Base-by-base conservation (phyloP, 2,888 invertebrate species). In the Phasia obesa region DNA sequence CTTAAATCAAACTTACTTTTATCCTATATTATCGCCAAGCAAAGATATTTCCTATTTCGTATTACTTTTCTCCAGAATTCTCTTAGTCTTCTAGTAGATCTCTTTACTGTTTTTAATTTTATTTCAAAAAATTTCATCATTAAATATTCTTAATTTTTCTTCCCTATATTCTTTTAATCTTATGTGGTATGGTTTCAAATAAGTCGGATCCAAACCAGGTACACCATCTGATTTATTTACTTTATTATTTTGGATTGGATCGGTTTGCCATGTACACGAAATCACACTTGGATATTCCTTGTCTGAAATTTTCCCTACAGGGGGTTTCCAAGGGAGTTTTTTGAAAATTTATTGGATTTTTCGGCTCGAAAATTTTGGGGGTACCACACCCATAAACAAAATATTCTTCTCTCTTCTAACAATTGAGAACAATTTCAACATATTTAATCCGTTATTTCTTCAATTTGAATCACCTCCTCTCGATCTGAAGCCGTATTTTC, bases 381-480 rank as follows among this genome's bases (percentile, higher is more conserved):
- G 27, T 27, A 27, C 27, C 27, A 27, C 27, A 27, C 27, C 27
- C 27, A 27, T 27, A 27, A n/a, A 27, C 27, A 6, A 27, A 27
- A 27, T 4, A 27, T 27, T 6, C 27, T 27, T 27, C 27, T 27
- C 27, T 27, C 27, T 27, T 6, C 27, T 27, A 27, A 27, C 27
- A 27, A 27, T 27, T 31, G 9, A 11, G 60, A 42, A 23, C 60
- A 60, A 31, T 60, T 60, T 42, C 60, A 60, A n/a, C 60, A 60
- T 21, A 25, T 4, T n/a, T 25, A 25, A 23, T 60, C 7, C 6
- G 0, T 25, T 53, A 2, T 15, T 21, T 53, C 23, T 4, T 60
- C 21, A 42, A 60, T 21, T 21, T 59, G 38, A 38, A 21, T 9
- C 15, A 23, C 7, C 0, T 11, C 44, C 2, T 7, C 23, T 19